Evolutionary conservation across 2,888 invertebrate genomes (phyloP).

Genomic region (Sinotaia quadrata): DNA sequence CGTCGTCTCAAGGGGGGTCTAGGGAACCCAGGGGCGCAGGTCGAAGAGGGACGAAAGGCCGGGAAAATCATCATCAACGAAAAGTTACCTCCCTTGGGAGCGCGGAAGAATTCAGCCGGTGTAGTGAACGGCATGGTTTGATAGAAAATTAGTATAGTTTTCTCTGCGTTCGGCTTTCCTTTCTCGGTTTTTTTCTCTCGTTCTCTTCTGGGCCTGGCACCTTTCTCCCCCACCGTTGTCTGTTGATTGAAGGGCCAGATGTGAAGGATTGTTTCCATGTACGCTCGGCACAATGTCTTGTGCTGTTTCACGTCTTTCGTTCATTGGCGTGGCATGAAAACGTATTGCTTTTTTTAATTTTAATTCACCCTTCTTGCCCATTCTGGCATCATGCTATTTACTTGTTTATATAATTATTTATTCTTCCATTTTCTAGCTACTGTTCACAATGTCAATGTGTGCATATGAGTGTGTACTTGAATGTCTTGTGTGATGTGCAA

Average conservation of each 20-base stretch:
- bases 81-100: not conserved
- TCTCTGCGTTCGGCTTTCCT: not conserved
- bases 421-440: no score
- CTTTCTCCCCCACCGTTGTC: not conserved
- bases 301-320: slow-evolving; percentile 3
- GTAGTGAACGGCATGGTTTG: not conserved
- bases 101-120: not conserved
- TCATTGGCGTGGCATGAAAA: not conserved
- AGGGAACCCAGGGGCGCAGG: slow-evolving; percentile 3
- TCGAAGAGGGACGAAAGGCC: not conserved
- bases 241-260: slow-evolving; percentile 5
- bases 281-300: not conserved
- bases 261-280: not conserved
- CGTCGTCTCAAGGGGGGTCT: slow-evolving; percentile 2
- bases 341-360: not conserved
- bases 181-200: not conserved
- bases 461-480: no score
- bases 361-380: not conserved
- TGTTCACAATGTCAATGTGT: no score
- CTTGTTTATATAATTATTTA: no score
- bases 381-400: no score
- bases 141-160: slow-evolving; percentile 19
- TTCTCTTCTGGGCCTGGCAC: not conserved
- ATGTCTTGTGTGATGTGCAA: no score
- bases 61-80: slow-evolving; percentile 5